Conservation (phyloP, 2,113 vertebrate species). For the Barnardius zonarius region DNA sequence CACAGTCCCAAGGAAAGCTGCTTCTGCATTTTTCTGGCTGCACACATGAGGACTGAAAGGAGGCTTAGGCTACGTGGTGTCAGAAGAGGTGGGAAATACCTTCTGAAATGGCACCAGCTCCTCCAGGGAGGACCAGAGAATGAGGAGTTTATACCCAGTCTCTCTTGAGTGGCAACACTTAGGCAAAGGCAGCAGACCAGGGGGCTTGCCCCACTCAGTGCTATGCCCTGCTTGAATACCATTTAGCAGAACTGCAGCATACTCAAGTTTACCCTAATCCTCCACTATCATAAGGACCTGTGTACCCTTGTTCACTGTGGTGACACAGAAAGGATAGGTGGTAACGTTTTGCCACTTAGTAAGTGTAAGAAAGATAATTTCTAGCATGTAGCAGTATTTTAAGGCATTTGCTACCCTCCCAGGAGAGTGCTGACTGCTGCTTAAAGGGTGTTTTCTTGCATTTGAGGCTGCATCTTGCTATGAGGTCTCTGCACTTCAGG, state of each 20-base stretch:
- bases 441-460: not conserved
- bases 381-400: not conserved
- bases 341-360: not conserved
- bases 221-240: not conserved
- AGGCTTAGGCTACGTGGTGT: fast-evolving
- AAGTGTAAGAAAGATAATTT: not conserved
- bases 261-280: not conserved
- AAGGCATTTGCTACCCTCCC: not conserved
- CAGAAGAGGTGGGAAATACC: not conserved
- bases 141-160: not conserved
- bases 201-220: not conserved
- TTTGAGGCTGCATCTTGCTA: not conserved
- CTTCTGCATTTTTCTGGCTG: not conserved
- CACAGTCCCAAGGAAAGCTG: not conserved
- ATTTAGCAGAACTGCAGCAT: not conserved
- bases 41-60: not conserved
- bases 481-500: not conserved
- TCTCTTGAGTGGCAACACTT: not conserved
- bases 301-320: not conserved
- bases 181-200: not conserved
- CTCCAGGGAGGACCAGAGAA: not conserved
- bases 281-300: not conserved
- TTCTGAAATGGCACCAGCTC: not conserved
- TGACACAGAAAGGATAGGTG: not conserved
- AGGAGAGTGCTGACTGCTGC: not conserved